Evolutionary conservation across 2,888 invertebrate species (phyloP), one percentile per base, ranked within the genome.

Genomic region (Aleiodes leptofemur): DNA sequence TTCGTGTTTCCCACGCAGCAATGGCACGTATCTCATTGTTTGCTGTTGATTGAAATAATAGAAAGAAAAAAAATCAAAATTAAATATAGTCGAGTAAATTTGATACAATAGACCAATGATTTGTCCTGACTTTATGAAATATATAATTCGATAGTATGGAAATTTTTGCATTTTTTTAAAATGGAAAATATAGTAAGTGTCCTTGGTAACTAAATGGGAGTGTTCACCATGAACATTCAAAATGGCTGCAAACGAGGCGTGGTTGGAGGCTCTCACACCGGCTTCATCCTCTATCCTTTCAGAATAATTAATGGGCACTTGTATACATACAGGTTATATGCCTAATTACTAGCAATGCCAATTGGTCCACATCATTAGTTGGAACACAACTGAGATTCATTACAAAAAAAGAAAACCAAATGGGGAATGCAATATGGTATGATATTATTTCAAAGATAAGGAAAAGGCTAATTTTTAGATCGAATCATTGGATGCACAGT

Each of bases 1-100:
- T 76, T 38, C 81, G 53, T 6, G 81, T 77, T 48, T 82, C 82
- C 82, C 81, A 83, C 59, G 83, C 81, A 0, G 80, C 81, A 81
- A 82, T 79, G 53, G 80, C 72, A 34, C 83, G 81, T 68, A 86
- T 85, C 11, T 86, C 86, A 68, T 77, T 76, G 69, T 79, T 81
- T 4, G 83, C 86, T 86, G 77, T 78, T 53, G 9, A 72, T 56
- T n/a, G 23, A 56, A 71, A n/a, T 29, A 34, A 53, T 3, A 6
- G 16, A 16, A 23, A 34, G 34, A 34, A 34, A 34, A 34, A 34
- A 51, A 1, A 51, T 0, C 6, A 3, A 51, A 3, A 51, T 51
- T 51, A 51, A 51, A 14, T 14, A 11, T 34, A 31, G 4, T 4
- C 0, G 38, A 59, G 0, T 5, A 59, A n/a, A 13, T 23, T 7